phyloP scores from a whole-genome alignment of 2,797 vertebrate genomes.

The Micrastur ruficollis region DNA sequence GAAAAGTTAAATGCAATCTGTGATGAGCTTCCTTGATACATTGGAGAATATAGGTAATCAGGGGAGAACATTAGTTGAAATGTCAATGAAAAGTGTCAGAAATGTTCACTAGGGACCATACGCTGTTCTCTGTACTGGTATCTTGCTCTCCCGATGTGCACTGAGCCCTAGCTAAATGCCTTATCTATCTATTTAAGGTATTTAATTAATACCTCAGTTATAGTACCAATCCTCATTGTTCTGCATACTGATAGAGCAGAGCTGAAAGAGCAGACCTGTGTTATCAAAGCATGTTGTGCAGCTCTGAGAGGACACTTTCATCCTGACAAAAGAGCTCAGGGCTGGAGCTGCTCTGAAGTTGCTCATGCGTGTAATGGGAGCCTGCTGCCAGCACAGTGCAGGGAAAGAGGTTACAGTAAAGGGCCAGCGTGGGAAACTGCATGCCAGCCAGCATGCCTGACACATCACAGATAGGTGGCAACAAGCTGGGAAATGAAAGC shows the following conservation, averaged over 20 bases:
- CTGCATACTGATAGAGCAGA: neutral
- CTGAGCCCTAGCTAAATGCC: neutral
- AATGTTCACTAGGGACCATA: neutral
- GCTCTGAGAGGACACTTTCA: neutral
- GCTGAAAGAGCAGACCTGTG: neutral
- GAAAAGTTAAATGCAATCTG: neutral
- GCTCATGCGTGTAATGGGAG: neutral
- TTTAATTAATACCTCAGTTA: slow-evolving; percentile 27
- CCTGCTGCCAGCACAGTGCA: neutral
- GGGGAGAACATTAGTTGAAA: neutral
- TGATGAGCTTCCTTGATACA: neutral
- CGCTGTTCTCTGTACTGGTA: neutral
- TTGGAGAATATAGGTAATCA: neutral
- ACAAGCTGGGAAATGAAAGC: neutral
- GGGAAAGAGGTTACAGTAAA: neutral
- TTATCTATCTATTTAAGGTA: slow-evolving; percentile 30
- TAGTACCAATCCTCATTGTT: neutral
- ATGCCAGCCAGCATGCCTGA: neutral
- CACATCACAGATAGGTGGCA: fast-evolving
- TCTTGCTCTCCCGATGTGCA: neutral
- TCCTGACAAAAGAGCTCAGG: neutral
- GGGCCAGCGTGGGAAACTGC: neutral
- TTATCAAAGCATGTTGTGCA: neutral
- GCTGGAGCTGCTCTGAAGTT: neutral
- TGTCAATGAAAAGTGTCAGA: neutral